Conservation (phyloP, 2,888 invertebrate genomes). For the Heteromyza rotundicornis region DNA sequence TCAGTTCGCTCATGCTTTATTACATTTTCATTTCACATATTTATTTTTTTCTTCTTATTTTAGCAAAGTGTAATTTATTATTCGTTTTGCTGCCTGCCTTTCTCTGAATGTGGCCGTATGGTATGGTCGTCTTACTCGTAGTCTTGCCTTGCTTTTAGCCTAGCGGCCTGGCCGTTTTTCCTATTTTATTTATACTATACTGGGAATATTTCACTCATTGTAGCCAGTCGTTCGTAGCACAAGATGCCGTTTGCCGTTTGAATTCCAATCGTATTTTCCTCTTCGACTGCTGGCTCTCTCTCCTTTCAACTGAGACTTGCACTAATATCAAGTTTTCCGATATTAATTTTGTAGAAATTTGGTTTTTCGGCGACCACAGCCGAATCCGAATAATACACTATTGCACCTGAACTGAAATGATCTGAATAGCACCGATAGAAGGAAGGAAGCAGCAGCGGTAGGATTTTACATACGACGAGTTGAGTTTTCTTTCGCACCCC, state of each 20-base stretch:
- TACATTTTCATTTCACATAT: too few species aligned
- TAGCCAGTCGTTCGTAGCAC: background rate
- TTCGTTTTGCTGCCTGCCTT: too few species aligned
- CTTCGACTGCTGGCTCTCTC: background rate
- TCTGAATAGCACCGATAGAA: constrained; percentile 5
- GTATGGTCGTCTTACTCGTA: constrained; percentile 9
- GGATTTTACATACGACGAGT: constrained; percentile 3
- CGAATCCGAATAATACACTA: background rate
- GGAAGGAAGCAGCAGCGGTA: too few species aligned
- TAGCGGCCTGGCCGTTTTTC: constrained; percentile 15
- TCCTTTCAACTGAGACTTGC: too few species aligned
- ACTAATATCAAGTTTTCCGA: constrained; percentile 32
- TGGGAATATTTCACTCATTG: background rate
- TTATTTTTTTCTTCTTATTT: constrained; percentile 49
- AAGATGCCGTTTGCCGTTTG: constrained; percentile 12
- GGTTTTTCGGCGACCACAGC: background rate
- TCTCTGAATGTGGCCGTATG: constrained; percentile 13
- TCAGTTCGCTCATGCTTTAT: constrained; percentile 16
- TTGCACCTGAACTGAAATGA: background rate
- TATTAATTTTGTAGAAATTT: constrained; percentile 18
- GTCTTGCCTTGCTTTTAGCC: constrained; percentile 3
- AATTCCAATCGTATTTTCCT: background rate
- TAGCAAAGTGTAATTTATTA: constrained; percentile 55
- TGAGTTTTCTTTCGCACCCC: constrained; percentile 16
- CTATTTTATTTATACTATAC: background rate